Base-by-base conservation (phyloP, 2,797 vertebrate species). In the Avahi laniger region DNA sequence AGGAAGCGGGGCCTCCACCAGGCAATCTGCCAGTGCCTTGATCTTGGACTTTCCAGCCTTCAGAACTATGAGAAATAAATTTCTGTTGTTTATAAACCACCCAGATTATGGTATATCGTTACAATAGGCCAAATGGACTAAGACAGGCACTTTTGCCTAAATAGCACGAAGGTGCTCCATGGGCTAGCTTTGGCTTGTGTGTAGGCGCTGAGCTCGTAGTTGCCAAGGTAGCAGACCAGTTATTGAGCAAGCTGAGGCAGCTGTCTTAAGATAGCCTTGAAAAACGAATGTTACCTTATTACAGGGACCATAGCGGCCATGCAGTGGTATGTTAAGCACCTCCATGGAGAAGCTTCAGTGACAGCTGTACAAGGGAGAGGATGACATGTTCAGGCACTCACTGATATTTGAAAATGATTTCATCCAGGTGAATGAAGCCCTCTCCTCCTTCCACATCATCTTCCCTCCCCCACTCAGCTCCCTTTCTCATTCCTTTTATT, bases 191-290 rank as follows among this genome's bases (percentile, higher is more conserved):
- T 75, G 67, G 57, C 57, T 89, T 90, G 9, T 75, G 57, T 79
- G 72, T 86, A 30, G 54, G 86, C 2, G 0, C 38, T 7, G 41
- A 72, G 65, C 33, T 95, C 54, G 46, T 54, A 70, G 57, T 91
- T 91, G 70, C 70, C 69, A 81, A 20, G 11, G 22, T 38, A 93
- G 75, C 50, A 70, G 65, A 89, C 59, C 15, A 50, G n/a, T 57
- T 82, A 70, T n/a, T 94, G 89, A 78, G 82, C 63, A 78, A 87
- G 46, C 52, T 78, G 92, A 91, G 89, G 35, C 69, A 86, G 69
- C 69, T 91, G 15, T 91, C 69, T 88, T 91, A 35, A 52, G 73
- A 86, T 33, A 28, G 52, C 18, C 57, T 28, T 72, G 52, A 70
- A 61, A 61, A 83, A 69, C 43, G 52, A 70, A 65, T 52, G 26